A percentile compares a stretch with the other conserved stretches of the same genome.
Evolutionary conservation across 2,113 vertebrate species (phyloP).

Genomic region (Hymenochirus boettgeri): DNA sequence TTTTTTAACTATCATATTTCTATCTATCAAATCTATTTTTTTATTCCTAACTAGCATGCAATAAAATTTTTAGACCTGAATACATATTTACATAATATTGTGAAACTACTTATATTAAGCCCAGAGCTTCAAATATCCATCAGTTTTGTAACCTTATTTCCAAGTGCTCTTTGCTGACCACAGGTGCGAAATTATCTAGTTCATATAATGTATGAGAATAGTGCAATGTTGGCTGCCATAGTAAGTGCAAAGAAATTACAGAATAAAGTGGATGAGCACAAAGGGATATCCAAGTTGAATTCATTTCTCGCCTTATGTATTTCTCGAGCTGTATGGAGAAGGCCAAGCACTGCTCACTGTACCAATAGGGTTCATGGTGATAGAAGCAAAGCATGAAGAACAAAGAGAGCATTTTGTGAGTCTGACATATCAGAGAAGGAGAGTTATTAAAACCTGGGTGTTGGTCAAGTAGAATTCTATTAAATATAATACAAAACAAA

Average conservation of each 20-base stretch:
- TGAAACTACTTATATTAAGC: no score
- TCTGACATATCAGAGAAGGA: neutral
- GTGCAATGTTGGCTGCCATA: neutral
- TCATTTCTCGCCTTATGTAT: neutral
- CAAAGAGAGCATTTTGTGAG: conserved; percentile 1
- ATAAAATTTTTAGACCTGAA: no score
- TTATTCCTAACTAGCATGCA: no score
- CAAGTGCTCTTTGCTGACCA: neutral
- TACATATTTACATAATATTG: no score
- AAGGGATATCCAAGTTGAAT: neutral
- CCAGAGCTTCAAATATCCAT: neutral
- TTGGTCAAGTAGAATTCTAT: conserved; percentile 14
- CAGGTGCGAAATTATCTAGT: conserved; percentile 19
- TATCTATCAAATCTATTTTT: no score
- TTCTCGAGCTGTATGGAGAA: neutral
- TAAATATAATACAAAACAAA: conserved; percentile 18
- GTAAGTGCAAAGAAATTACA: conserved; percentile 22
- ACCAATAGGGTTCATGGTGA: neutral
- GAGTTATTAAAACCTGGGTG: conserved; percentile 21
- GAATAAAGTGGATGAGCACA: conserved; percentile 5
- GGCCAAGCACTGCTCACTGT: neutral
- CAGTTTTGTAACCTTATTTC: no score
- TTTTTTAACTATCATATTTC: no score
- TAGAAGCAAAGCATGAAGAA: neutral
- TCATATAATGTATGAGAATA: conserved; percentile 15